A percentile compares a stretch with the other conserved stretches of the same genome.
Evolutionary conservation across 2,113 vertebrate species (phyloP).

Genomic region (Gymnarchus niloticus): DNA sequence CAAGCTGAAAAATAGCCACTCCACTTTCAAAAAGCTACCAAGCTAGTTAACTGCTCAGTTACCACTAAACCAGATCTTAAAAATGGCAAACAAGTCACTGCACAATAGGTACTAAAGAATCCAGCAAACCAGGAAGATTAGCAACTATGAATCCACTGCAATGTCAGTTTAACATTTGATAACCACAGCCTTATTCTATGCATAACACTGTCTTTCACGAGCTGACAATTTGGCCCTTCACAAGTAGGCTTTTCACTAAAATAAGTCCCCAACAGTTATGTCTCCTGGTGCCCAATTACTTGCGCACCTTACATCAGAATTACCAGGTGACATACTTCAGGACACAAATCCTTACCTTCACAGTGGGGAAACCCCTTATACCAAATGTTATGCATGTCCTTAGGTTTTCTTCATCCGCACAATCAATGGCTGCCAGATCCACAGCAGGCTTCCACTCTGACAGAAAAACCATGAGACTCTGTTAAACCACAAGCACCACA

Average conservation of each 20-base stretch:
- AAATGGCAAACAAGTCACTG: too few relatives aligned
- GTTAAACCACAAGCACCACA: background rate
- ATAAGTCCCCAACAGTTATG: background rate
- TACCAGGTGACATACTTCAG: background rate
- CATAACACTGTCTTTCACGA: background rate
- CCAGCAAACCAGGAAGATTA: too few relatives aligned
- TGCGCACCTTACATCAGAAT: background rate
- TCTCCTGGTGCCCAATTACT: background rate
- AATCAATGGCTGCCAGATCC: conserved; percentile 62
- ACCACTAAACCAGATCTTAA: too few relatives aligned
- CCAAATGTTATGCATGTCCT: conserved; percentile 44
- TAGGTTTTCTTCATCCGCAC: conserved; percentile 46
- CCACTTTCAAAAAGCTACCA: too few relatives aligned
- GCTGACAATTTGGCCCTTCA: background rate
- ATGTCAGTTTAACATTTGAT: too few relatives aligned
- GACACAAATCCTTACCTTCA: conserved; percentile 50
- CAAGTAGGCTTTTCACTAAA: background rate
- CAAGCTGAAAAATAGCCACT: too few relatives aligned
- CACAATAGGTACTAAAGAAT: too few relatives aligned
- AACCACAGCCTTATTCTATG: too few relatives aligned
- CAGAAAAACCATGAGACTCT: background rate
- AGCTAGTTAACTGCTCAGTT: too few relatives aligned
- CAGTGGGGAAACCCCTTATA: conserved; percentile 56
- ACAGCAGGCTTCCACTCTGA: conserved; percentile 69
- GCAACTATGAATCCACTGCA: too few relatives aligned